Conservation (phyloP, 2,888 invertebrate genomes). For the Caenorhabditis afra region DNA sequence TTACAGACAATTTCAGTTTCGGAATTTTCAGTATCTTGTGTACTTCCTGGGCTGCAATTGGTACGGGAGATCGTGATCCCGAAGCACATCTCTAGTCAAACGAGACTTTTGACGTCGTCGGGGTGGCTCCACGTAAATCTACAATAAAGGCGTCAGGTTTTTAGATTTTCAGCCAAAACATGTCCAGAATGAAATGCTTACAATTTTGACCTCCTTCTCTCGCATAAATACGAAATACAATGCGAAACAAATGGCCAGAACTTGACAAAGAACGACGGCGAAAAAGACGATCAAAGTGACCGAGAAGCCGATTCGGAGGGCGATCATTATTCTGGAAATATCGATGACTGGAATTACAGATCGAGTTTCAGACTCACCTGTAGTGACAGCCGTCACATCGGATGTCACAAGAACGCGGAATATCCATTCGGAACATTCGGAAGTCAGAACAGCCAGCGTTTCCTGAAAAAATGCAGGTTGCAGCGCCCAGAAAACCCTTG, state of each 20-base stretch:
- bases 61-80: conserved; percentile 61
- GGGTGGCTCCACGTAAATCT: conserved; percentile 61
- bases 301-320: conserved; percentile 77
- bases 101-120: conserved; percentile 6
- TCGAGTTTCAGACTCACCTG: conserved; percentile 53
- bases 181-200: conserved; percentile 39
- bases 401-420: conserved; percentile 79
- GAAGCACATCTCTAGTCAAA: conserved; percentile 54
- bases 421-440: conserved; percentile 76
- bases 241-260: conserved; percentile 57
- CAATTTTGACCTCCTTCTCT: conserved; percentile 58
- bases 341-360: conserved; percentile 31
- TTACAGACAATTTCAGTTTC: conserved; percentile 2
- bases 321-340: conserved; percentile 76
- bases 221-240: conserved; percentile 63
- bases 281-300: conserved; percentile 77
- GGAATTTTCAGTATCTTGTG: conserved; percentile 7
- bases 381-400: conserved; percentile 80
- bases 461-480: conserved; percentile 62
- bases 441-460: conserved; percentile 80
- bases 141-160: too few relatives aligned
- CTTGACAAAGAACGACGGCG: conserved; percentile 72
- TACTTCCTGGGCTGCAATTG: conserved; percentile 43
- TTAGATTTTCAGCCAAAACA: background rate
- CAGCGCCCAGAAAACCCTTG: too few relatives aligned